phyloP scores from a whole-genome alignment of 2,113 vertebrate genomes.

The Dipodomys merriami region DNA sequence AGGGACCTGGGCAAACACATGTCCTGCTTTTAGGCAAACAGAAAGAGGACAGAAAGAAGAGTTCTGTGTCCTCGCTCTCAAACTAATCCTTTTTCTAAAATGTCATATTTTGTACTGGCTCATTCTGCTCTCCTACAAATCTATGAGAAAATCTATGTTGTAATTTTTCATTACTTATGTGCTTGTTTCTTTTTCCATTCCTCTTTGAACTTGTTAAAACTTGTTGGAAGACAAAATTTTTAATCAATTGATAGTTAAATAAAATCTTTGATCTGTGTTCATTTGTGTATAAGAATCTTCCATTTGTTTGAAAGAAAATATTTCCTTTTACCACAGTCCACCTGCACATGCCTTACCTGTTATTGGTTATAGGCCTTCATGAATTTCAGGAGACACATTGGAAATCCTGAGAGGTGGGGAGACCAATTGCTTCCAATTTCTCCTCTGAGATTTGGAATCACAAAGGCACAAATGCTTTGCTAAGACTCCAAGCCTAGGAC shows the following conservation, averaged over 20 bases:
- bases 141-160: background rate
- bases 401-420: background rate
- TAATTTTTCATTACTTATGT: background rate
- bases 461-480: background rate
- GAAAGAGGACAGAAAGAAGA: background rate
- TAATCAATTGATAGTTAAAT: background rate
- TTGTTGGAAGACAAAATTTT: background rate
- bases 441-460: background rate
- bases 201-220: slow-evolving; percentile 19
- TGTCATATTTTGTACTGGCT: background rate
- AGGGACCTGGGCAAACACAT: too few species aligned
- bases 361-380: too few species aligned
- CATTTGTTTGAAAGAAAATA: background rate
- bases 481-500: background rate
- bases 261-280: background rate
- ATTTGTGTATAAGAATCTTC: background rate
- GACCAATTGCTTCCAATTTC: background rate
- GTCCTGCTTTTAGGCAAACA: background rate
- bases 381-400: too few species aligned
- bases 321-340: background rate
- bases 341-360: too few species aligned
- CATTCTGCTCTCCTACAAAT: background rate
- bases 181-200: background rate
- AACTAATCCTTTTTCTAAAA: background rate
- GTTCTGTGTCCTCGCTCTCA: background rate